Percentiles rank a stretch among this genome's conserved stretches.
Conservation (phyloP, 2,113 vertebrate genomes). For the Alosa alosa region DNA sequence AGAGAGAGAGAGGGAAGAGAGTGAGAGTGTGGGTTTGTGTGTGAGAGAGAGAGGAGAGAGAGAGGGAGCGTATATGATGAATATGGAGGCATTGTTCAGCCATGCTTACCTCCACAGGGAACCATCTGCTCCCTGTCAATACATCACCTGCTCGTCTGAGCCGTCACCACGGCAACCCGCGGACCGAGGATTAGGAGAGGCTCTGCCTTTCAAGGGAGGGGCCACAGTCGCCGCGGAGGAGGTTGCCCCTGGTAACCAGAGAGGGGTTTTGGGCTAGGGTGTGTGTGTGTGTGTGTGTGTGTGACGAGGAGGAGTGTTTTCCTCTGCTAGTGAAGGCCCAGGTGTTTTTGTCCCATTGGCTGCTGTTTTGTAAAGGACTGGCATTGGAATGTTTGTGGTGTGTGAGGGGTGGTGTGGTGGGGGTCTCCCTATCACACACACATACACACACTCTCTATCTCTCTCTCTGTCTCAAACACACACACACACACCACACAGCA, state of each 20-base stretch:
- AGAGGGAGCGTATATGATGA: conserved; percentile 82
- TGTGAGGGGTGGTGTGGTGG: not conserved
- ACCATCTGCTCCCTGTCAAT: conserved; percentile 99
- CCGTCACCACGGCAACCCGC: conserved; percentile 82
- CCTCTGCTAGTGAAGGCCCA: not conserved
- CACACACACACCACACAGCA: not conserved
- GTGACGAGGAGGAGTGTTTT: not conserved
- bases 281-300: not conserved
- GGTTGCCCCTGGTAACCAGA: conserved; percentile 41
- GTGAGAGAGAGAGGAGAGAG: conserved; percentile 54
- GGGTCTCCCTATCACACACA: not conserved
- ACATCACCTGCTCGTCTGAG: conserved; percentile 97
- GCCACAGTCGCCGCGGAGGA: conserved; percentile 42
- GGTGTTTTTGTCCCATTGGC: not conserved
- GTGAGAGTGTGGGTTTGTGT: conserved; percentile 38
- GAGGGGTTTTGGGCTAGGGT: conserved; percentile 38
- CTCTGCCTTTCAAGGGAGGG: conserved; percentile 65
- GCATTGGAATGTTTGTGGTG: too few species aligned
- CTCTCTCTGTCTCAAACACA: not conserved
- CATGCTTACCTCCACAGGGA: conserved; percentile 90
- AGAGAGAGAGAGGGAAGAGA: conserved; percentile 16
- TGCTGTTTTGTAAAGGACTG: too few species aligned
- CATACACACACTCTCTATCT: not conserved
- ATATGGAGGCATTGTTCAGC: conserved; percentile 87
- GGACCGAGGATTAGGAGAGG: conserved; percentile 72